Percentiles rank a stretch among this genome's conserved stretches.
Conservation (phyloP, 2,888 invertebrate species). For the Leptura quadrifasciata region DNA sequence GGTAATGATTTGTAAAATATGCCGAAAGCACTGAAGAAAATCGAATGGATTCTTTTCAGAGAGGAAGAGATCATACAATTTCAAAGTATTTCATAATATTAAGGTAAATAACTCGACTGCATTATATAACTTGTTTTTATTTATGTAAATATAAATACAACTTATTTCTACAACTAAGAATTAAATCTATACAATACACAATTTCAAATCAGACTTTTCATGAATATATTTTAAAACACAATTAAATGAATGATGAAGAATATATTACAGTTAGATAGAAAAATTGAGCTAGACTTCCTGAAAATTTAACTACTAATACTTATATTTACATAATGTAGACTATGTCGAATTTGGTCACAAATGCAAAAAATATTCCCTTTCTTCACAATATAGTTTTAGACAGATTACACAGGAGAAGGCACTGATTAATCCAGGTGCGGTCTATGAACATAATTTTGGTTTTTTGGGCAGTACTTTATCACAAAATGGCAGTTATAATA, state of each 20-base stretch:
- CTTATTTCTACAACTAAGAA: conserved; percentile 59
- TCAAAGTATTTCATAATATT: neutral
- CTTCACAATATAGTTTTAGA: conserved; percentile 60
- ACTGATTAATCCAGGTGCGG: conserved; percentile 67
- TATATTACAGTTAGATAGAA: conserved; percentile 61
- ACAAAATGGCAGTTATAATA: conserved; percentile 67
- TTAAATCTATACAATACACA: conserved; percentile 63
- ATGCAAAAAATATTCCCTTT: conserved; percentile 69
- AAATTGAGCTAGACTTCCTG: conserved; percentile 68
- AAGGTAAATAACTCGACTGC: neutral
- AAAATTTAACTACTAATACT: conserved; percentile 51
- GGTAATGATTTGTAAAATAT: too few relatives aligned
- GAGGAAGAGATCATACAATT: too few relatives aligned
- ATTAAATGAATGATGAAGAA: conserved; percentile 37
- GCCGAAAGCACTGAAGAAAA: too few relatives aligned
- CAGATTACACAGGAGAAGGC: conserved; percentile 67
- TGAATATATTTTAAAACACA: conserved; percentile 53
- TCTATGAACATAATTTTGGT: conserved; percentile 63
- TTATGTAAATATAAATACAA: conserved; percentile 67
- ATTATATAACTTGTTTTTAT: conserved; percentile 55
- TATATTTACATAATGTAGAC: conserved; percentile 58
- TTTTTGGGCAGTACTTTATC: conserved; percentile 68
- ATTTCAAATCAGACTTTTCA: conserved; percentile 66
- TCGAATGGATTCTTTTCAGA: too few relatives aligned
- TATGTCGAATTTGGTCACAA: conserved; percentile 65